A percentile compares a stretch with the other conserved stretches of the same genome.
phyloP scores from a whole-genome alignment of 2,113 vertebrate species.

The Coptodon rendalli region DNA sequence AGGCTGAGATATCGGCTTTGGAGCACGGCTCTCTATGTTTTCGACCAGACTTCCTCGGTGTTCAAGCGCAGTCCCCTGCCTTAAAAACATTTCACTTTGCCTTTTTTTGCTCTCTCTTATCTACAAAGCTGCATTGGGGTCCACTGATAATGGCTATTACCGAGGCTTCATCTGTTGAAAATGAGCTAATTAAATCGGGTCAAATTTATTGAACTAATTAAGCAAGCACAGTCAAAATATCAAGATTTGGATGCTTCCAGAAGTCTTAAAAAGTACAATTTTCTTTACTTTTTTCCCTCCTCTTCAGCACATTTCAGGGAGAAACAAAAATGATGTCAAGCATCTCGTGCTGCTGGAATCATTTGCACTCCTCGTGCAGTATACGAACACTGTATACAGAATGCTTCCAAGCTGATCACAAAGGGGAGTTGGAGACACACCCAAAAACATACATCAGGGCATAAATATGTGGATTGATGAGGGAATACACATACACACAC shows the following conservation, averaged over 20 bases:
- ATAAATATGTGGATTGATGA: not conserved
- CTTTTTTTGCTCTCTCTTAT: not conserved
- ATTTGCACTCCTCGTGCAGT: not conserved
- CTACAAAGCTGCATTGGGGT: not conserved
- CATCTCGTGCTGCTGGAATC: not conserved
- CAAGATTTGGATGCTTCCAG: not conserved
- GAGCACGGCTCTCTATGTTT: not conserved
- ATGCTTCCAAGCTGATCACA: too few relatives aligned
- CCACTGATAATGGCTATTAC: not conserved
- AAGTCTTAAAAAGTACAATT: not conserved
- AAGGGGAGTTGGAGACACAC: not conserved
- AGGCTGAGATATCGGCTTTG: slow-evolving; percentile 6
- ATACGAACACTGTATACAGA: fast-evolving
- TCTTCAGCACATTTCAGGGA: not conserved
- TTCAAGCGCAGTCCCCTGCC: not conserved
- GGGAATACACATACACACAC: not conserved
- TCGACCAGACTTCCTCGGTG: not conserved
- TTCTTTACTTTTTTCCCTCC: not conserved
- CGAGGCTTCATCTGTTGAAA: not conserved
- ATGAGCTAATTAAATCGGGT: slow-evolving; percentile 19
- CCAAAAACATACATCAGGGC: not conserved
- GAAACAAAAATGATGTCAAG: not conserved
- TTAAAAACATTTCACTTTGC: not conserved
- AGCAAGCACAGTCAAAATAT: not conserved
- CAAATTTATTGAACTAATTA: slow-evolving; percentile 11